Base-by-base conservation (phyloP, 1,140 invertebrate species). In the Papilio polytes region DNA sequence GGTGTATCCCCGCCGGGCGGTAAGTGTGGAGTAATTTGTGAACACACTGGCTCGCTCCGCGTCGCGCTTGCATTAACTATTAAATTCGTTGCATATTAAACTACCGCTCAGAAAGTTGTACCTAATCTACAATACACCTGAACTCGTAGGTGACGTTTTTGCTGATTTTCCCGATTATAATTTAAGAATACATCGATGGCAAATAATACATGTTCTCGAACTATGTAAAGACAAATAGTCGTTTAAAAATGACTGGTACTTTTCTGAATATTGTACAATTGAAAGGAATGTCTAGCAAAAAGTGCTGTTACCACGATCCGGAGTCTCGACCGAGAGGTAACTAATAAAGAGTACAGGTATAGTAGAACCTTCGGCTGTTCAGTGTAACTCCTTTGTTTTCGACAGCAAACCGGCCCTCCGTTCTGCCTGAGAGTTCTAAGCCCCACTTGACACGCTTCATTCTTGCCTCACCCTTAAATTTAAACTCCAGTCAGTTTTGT, bases 81-180 rank as follows among this genome's bases (percentile, higher is more conserved):
- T 93, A 93, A 93, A 92, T 92, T 92, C 92, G 91, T 92, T 93
- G 92, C 90, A 93, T 93, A 93, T 92, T 93, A 92, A 90, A 92
- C 87, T 90, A 91, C 85, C 85, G 70, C 86, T 87, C 85, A 87
- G 85, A 83, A 84, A 82, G 84, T 83, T 86, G 87, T 91, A 81
- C 82, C 80, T 83, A 89, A 90, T 90, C 86, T 82, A 84, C 84
- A 84, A 82, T 85, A 82, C 81, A 88, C 85, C 85, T 86, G 88
- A 82, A 87, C 83, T 78, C 77, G 70, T 84, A 70, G 78, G 70
- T 77, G 73, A 59, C 80, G 77, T 84, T 85, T 84, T 81, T 82
- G 48, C 48, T 80, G 53, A 56, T 46, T 56, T 63, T 59, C 15
- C 15, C 51, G 53, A 22, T 51, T n/a, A 66, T 44, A 15, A 80